These are phyloP conservation scores for Hydrotaea diabolus DNA, from an alignment of 2,888 invertebrate species.

Conservation along the genomic window DNA sequence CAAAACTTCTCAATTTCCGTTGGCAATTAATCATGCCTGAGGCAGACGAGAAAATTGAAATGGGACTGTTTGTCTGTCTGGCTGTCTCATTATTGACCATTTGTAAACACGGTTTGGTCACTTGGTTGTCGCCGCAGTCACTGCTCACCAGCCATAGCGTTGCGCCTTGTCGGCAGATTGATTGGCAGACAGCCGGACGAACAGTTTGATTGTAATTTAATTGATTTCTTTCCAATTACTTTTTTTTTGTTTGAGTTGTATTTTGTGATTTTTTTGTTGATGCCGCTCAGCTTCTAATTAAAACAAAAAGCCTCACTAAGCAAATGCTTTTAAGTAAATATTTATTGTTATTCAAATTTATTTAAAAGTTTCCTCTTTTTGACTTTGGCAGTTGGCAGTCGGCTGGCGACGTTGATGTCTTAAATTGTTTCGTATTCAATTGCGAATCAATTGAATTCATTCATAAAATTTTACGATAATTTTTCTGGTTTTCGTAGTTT, in stretches of 20 bases:
- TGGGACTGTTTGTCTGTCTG: neutral
- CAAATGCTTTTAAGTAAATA: slow-evolving; percentile 52
- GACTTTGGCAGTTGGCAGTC: neutral
- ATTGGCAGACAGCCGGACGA: slow-evolving; percentile 14
- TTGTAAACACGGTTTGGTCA: slow-evolving; percentile 51
- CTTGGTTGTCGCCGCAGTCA: slow-evolving; percentile 15
- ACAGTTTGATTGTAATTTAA: slow-evolving; percentile 42
- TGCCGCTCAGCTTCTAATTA: slow-evolving; percentile 35
- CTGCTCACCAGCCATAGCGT: neutral
- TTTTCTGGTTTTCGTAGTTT: neutral
- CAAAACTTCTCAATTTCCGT: neutral
- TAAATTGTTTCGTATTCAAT: slow-evolving; percentile 38
- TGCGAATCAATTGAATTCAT: slow-evolving; percentile 48
- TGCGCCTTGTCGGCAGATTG: no score
- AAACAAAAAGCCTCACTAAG: slow-evolving; percentile 43
- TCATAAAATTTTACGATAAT: slow-evolving; percentile 61
- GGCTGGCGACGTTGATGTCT: slow-evolving; percentile 18
- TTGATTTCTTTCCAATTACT: slow-evolving; percentile 18
- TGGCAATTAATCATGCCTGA: neutral
- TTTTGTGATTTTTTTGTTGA: neutral
- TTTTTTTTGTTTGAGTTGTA: neutral
- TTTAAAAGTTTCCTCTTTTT: slow-evolving; percentile 9
- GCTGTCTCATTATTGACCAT: slow-evolving; percentile 49
- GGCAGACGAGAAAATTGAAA: neutral
- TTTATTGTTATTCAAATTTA: slow-evolving; percentile 35